Percentiles rank a stretch among this genome's conserved stretches.
phyloP scores from a whole-genome alignment of 2,888 invertebrate genomes.

The Melinaea menophilus region DNA sequence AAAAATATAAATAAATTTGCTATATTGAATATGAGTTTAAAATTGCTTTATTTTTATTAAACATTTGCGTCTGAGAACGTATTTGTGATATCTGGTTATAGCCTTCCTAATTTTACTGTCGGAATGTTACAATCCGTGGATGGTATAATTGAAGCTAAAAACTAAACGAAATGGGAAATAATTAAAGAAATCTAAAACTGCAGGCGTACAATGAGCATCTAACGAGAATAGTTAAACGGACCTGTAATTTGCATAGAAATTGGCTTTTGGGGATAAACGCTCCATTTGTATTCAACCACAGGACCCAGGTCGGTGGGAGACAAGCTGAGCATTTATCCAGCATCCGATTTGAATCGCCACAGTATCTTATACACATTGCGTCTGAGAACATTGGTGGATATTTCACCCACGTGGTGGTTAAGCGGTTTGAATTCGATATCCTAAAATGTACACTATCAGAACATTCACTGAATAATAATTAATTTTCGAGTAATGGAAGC shows the following conservation, averaged over 20 bases:
- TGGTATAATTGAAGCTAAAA: not conserved
- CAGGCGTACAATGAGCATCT: conserved; percentile 75
- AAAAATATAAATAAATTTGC: no score
- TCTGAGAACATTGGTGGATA: conserved; percentile 17
- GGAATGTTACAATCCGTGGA: no score
- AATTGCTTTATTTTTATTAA: no score
- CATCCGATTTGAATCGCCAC: conserved; percentile 63
- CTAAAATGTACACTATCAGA: conserved; percentile 3
- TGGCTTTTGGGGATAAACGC: conserved; percentile 76
- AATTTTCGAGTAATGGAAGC: conserved; percentile 2
- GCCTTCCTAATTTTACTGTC: no score
- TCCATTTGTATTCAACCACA: conserved; percentile 77
- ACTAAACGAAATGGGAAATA: conserved; percentile 40
- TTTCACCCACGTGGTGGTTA: not conserved
- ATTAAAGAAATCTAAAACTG: conserved; percentile 56
- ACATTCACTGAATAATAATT: not conserved
- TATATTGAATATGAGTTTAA: no score
- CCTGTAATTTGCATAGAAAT: conserved; percentile 77
- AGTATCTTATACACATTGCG: conserved; percentile 34
- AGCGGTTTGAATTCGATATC: conserved; percentile 11
- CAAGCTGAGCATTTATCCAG: conserved; percentile 63
- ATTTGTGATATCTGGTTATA: no score
- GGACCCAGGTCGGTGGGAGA: conserved; percentile 65
- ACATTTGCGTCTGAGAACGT: no score
- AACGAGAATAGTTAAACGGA: conserved; percentile 76